phyloP scores from a whole-genome alignment of 2,113 vertebrate genomes.

The Eptesicus fuscus region DNA sequence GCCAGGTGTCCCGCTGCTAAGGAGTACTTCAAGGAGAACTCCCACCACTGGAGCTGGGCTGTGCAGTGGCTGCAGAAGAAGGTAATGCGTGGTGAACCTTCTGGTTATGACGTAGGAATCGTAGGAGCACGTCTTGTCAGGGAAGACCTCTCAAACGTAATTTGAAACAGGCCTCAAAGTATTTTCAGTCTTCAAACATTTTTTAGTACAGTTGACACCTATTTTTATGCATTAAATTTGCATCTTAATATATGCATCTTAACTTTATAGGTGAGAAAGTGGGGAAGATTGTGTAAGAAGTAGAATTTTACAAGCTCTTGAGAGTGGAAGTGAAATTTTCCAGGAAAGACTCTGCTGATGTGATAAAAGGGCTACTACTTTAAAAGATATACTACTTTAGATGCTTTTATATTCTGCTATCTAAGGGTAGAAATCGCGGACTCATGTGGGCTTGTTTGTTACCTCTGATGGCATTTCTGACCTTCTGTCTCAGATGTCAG shows the following conservation, averaged over 20 bases:
- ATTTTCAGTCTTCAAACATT: not conserved
- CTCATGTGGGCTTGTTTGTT: not conserved
- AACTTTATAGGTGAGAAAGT: not conserved
- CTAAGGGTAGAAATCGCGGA: not conserved
- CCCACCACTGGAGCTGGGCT: conserved; percentile 98
- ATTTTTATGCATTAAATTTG: not conserved
- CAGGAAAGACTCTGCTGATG: not conserved
- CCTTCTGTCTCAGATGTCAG: conserved; percentile 91
- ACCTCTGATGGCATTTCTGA: conserved; percentile 16
- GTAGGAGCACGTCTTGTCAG: no score
- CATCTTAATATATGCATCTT: not conserved
- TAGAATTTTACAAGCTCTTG: not conserved
- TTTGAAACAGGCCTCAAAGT: not conserved
- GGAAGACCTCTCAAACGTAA: not conserved
- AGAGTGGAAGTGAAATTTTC: not conserved
- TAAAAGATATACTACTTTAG: not conserved
- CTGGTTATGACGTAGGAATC: not conserved
- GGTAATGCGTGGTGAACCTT: conserved; percentile 73
- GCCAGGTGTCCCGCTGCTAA: conserved; percentile 95
- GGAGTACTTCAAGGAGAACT: conserved; percentile 98
- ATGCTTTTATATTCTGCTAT: not conserved
- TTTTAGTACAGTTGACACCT: not conserved
- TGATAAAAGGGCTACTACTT: not conserved
- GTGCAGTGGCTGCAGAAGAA: conserved; percentile 99
- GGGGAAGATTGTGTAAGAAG: not conserved